Percentiles rank a stretch among this genome's conserved stretches.
These are phyloP conservation scores for Anadara kagoshimensis DNA, from an alignment of 1,140 invertebrate species.

Conservation along the genomic window DNA sequence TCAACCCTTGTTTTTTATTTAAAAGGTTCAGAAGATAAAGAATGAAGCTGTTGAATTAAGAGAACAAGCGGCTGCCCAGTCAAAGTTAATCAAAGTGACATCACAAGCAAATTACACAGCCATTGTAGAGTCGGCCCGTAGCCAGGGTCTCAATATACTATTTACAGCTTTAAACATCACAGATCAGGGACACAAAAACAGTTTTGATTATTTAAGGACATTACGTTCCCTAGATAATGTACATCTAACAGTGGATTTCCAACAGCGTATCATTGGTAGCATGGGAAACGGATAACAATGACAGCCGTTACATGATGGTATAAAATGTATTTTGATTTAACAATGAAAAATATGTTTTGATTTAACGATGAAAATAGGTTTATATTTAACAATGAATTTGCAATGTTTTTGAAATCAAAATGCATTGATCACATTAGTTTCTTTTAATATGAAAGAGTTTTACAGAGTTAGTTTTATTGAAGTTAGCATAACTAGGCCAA, in stretches of 20 bases:
- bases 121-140: constrained; percentile 52
- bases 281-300: constrained; percentile 19
- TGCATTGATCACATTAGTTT: too few relatives aligned
- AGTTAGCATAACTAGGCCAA: too few relatives aligned
- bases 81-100: constrained; percentile 38
- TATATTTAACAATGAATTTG: too few relatives aligned
- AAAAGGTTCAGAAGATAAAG: constrained; percentile 49
- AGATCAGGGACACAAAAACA: constrained; percentile 49
- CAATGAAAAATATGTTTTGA: too few relatives aligned
- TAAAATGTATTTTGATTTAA: too few relatives aligned
- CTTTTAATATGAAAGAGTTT: too few relatives aligned
- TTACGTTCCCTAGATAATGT: constrained; percentile 53
- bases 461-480: too few relatives aligned
- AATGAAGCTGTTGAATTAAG: constrained; percentile 54
- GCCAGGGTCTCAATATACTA: constrained; percentile 50
- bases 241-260: constrained; percentile 61
- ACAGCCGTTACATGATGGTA: too few relatives aligned
- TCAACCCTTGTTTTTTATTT: background rate
- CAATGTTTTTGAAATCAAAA: too few relatives aligned
- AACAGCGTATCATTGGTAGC: constrained; percentile 51
- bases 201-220: constrained; percentile 62
- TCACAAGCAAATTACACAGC: constrained; percentile 55
- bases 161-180: constrained; percentile 46
- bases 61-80: constrained; percentile 49
- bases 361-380: too few relatives aligned